These are phyloP conservation scores for Zosterops borbonicus DNA, from an alignment of 2,113 vertebrate genomes.

Conservation along the genomic window DNA sequence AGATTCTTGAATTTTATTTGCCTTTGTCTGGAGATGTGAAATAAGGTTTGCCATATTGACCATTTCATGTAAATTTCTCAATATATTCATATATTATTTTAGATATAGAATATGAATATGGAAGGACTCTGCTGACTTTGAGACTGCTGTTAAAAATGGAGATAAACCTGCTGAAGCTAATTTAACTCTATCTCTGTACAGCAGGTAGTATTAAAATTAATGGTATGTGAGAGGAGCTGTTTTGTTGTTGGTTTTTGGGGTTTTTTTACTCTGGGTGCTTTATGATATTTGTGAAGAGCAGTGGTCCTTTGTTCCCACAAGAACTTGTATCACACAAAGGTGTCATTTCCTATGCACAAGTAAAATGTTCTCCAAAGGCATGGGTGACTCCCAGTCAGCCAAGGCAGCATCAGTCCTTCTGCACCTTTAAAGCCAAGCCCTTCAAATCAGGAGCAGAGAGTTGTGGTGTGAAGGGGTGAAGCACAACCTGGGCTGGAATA, in stretches of 20 bases:
- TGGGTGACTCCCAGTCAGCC: fast-evolving
- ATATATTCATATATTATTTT: constrained; percentile 22
- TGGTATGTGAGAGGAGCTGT: neutral
- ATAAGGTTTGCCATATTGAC: constrained; percentile 2
- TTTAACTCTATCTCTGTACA: constrained; percentile 4
- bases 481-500: neutral
- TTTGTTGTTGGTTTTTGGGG: no score
- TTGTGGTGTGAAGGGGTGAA: neutral
- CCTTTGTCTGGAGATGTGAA: constrained; percentile 31
- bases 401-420: neutral
- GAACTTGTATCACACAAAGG: fast-evolving
- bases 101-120: neutral
- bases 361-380: neutral
- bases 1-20: constrained; percentile 59
- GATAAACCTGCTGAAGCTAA: constrained; percentile 4
- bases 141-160: constrained; percentile 25
- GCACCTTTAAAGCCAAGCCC: neutral
- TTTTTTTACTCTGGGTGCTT: neutral
- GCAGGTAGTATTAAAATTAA: constrained; percentile 8
- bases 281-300: neutral
- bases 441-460: neutral
- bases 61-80: constrained; percentile 30
- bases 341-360: neutral
- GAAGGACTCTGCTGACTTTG: neutral
- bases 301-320: neutral